Percentiles rank a stretch among this genome's conserved stretches.
These are phyloP conservation scores for Narcine bancroftii DNA, from an alignment of 2,113 vertebrate species.

Conservation along the genomic window DNA sequence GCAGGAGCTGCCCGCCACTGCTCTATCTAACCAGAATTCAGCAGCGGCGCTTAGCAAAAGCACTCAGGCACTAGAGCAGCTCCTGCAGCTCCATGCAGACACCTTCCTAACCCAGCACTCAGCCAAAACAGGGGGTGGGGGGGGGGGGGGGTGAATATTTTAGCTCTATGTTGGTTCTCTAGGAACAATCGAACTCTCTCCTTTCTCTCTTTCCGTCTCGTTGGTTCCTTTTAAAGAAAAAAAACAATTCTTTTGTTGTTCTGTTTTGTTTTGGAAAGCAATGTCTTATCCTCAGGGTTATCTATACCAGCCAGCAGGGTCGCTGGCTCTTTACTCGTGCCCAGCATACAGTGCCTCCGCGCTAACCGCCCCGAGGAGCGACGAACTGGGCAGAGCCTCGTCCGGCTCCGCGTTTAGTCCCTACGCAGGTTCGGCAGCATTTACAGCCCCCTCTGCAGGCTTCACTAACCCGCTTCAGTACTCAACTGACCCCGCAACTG, in stretches of 20 bases:
- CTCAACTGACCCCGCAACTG: constrained; percentile 75
- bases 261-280: constrained; percentile 50
- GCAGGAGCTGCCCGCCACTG: constrained; percentile 27
- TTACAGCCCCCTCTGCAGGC: constrained; percentile 80
- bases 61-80: constrained; percentile 30
- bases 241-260: not conserved
- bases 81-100: constrained; percentile 25
- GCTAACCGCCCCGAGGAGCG: constrained; percentile 83
- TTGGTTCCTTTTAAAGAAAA: not conserved
- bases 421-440: constrained; percentile 91
- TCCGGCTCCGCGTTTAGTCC: constrained; percentile 95
- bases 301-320: constrained; percentile 96
- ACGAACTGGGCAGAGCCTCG: constrained; percentile 86
- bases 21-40: constrained; percentile 31
- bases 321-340: constrained; percentile 93
- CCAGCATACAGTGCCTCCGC: constrained; percentile 87
- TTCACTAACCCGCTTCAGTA: constrained; percentile 89
- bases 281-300: constrained; percentile 99
- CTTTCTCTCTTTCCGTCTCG: not conserved
- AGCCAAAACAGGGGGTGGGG: constrained; percentile 22
- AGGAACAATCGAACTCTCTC: constrained; percentile 26
- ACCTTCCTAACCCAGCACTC: constrained; percentile 35
- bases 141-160: not conserved
- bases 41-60: constrained; percentile 34
- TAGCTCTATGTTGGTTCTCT: constrained; percentile 17